Evolutionary conservation across 2,113 vertebrate species (phyloP).

Genomic region (Orcinus orca): DNA sequence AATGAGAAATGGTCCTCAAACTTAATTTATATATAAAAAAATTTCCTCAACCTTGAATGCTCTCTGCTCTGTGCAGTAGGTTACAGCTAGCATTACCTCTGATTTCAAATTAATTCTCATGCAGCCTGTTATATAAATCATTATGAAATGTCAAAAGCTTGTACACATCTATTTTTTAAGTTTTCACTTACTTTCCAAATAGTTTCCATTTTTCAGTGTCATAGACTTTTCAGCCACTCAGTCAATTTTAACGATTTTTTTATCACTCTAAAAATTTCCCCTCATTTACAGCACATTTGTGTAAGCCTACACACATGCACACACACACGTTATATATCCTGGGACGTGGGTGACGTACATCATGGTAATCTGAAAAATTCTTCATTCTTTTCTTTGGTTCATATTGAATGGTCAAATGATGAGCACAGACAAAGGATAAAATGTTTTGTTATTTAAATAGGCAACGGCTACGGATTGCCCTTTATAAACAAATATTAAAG

Average conservation of each 20-base stretch:
- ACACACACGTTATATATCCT: background rate
- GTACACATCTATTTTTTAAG: constrained; percentile 72
- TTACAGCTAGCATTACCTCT: constrained; percentile 75
- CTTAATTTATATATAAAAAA: constrained; percentile 76
- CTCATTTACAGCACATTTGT: constrained; percentile 65
- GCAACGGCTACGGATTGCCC: background rate
- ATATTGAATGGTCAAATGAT: background rate
- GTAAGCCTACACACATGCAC: background rate
- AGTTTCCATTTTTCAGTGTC: constrained; percentile 88
- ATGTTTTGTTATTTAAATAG: constrained; percentile 7
- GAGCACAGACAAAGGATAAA: background rate
- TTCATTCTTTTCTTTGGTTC: background rate
- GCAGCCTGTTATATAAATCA: constrained; percentile 84
- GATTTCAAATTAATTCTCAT: constrained; percentile 86
- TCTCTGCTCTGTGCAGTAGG: constrained; percentile 73
- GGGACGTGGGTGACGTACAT: background rate
- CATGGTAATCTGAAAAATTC: background rate
- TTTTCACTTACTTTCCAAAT: constrained; percentile 85
- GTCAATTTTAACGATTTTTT: constrained; percentile 81
- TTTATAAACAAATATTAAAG: constrained; percentile 34
- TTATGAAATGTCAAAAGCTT: constrained; percentile 83
- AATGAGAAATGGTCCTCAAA: constrained; percentile 74
- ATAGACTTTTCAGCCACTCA: constrained; percentile 77
- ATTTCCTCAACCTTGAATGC: constrained; percentile 66
- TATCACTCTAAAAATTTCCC: constrained; percentile 67